A percentile compares a stretch with the other conserved stretches of the same genome.
Conservation (phyloP, 2,888 invertebrate genomes). For the Bellardia pandia region DNA sequence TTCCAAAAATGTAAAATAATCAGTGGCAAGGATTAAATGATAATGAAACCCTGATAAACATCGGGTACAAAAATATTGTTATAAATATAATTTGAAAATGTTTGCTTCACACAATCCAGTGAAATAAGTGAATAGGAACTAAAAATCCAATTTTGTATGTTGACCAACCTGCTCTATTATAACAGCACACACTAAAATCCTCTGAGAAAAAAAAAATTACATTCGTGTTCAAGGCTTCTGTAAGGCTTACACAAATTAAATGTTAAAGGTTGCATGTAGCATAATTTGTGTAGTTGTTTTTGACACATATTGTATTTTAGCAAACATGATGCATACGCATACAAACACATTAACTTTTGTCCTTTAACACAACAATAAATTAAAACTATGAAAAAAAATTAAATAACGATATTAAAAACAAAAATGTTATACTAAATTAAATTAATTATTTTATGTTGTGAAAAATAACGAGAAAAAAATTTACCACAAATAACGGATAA, state of each 20-base stretch:
- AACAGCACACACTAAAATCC: too few relatives aligned
- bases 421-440: constrained; percentile 58
- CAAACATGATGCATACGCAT: not conserved
- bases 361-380: constrained; percentile 59
- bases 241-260: constrained; percentile 13
- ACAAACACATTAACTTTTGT: constrained; percentile 47
- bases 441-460: constrained; percentile 45
- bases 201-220: not conserved
- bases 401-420: constrained; percentile 33
- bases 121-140: too few relatives aligned
- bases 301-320: constrained; percentile 36
- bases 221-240: not conserved
- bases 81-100: too few relatives aligned
- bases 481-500: constrained; percentile 57
- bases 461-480: constrained; percentile 8
- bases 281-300: constrained; percentile 40
- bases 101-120: too few relatives aligned
- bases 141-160: too few relatives aligned
- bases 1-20: too few relatives aligned
- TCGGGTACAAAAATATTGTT: too few relatives aligned
- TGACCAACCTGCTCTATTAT: too few relatives aligned
- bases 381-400: constrained; percentile 39
- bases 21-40: too few relatives aligned
- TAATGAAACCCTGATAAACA: too few relatives aligned
- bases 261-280: not conserved